Percentiles rank a stretch among this genome's conserved stretches.
phyloP scores from a whole-genome alignment of 2,888 invertebrate genomes.

The Ormyrus thymus region DNA sequence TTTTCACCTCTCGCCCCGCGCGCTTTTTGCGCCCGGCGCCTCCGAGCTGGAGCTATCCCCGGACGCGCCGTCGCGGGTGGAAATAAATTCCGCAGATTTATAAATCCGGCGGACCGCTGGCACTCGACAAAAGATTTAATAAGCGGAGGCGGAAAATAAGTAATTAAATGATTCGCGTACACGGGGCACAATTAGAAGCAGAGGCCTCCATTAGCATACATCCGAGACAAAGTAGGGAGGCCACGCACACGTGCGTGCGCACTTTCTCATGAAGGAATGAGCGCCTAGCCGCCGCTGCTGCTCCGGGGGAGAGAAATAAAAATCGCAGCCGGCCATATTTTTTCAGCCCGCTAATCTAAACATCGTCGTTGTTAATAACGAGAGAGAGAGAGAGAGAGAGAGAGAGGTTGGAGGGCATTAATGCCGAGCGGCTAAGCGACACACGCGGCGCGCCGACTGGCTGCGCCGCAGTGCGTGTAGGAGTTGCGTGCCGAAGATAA shows the following conservation, averaged over 20 bases:
- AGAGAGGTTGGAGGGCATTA: background rate
- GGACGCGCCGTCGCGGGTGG: background rate
- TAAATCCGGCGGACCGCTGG: constrained; percentile 24
- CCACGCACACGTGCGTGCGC: background rate
- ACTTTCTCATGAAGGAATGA: constrained; percentile 17
- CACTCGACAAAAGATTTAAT: constrained; percentile 32
- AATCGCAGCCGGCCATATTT: constrained; percentile 3
- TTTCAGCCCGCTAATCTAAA: constrained; percentile 36
- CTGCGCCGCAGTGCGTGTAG: constrained; percentile 29
- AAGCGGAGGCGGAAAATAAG: constrained; percentile 35
- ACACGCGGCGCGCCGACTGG: background rate
- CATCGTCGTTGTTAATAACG: constrained; percentile 23
- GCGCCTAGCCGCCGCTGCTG: too few relatives aligned
- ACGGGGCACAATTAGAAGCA: constrained; percentile 18
- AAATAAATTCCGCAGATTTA: constrained; percentile 37
- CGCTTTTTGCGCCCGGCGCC: too few relatives aligned
- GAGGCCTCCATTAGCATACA: constrained; percentile 28
- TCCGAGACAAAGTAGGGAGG: constrained; percentile 33
- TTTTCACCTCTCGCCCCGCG: too few relatives aligned
- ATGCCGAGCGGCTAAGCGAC: background rate
- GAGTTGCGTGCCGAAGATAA: constrained; percentile 73
- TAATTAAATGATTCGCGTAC: constrained; percentile 45
- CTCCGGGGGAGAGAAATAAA: background rate
- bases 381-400: background rate
- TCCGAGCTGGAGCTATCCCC: too few relatives aligned